These are phyloP conservation scores for Melanostoma mellinum DNA, from an alignment of 2,888 invertebrate genomes.

Conservation along the genomic window DNA sequence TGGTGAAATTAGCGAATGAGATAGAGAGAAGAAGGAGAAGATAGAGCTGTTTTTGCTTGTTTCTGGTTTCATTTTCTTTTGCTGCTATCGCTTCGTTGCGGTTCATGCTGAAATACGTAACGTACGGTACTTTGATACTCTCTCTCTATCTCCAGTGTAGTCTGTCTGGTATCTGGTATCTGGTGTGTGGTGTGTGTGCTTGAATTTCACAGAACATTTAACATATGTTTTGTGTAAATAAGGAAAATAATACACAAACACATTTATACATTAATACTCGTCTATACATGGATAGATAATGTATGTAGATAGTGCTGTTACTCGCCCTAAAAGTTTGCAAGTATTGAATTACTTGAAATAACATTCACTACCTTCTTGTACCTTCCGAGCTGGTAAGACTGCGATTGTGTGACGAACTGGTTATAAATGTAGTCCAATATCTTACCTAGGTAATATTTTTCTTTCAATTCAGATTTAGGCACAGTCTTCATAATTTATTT, in stretches of 20 bases:
- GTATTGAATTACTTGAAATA: constrained; percentile 61
- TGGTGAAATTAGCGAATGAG: constrained; percentile 48
- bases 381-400: not conserved
- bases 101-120: not conserved
- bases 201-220: constrained; percentile 65
- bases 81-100: not conserved
- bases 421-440: too few species aligned
- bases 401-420: too few species aligned
- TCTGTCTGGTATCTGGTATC: not conserved
- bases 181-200: constrained; percentile 25
- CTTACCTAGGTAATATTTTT: too few species aligned
- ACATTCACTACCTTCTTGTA: not conserved
- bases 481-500: too few species aligned
- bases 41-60: constrained; percentile 49
- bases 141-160: constrained; percentile 22
- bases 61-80: constrained; percentile 36
- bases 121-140: constrained; percentile 63
- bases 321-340: constrained; percentile 57
- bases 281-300: constrained; percentile 1
- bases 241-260: not conserved
- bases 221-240: constrained; percentile 62
- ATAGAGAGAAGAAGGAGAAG: constrained; percentile 43
- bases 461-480: too few species aligned
- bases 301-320: constrained; percentile 31
- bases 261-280: not conserved